Evolutionary conservation across 2,888 invertebrate genomes (phyloP).

Genomic region (Andrena minutula): DNA sequence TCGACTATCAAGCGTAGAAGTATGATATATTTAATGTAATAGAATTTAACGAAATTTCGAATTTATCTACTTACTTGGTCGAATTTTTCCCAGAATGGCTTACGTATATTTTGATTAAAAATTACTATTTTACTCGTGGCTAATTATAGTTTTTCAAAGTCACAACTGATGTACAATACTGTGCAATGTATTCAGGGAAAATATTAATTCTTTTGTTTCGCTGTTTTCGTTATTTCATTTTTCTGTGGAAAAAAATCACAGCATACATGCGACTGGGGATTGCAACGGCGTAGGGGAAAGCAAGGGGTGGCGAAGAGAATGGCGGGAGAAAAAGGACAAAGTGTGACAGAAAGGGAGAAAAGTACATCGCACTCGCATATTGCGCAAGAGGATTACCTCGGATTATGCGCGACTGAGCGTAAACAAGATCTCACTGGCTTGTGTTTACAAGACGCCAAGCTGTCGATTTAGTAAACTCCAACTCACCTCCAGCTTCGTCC

Average conservation of each 20-base stretch:
- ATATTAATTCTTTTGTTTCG: neutral
- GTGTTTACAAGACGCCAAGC: constrained; percentile 83
- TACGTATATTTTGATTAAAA: no score
- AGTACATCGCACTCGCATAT: constrained; percentile 78
- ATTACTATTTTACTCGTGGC: neutral
- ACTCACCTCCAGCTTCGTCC: constrained; percentile 56
- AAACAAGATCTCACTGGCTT: constrained; percentile 83
- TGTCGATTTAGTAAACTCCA: constrained; percentile 79
- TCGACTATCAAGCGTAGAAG: no score
- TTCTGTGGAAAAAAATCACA: constrained; percentile 15
- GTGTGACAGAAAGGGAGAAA: constrained; percentile 56
- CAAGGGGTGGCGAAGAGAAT: constrained; percentile 11
- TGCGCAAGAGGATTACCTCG: constrained; percentile 84
- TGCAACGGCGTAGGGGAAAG: neutral
- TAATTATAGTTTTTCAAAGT: neutral
- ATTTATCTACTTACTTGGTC: no score
- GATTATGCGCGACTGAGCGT: constrained; percentile 84
- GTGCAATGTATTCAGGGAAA: neutral
- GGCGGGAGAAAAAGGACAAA: constrained; percentile 53
- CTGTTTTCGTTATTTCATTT: neutral
- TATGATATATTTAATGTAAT: no score
- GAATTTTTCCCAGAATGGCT: no score
- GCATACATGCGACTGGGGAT: constrained; percentile 14
- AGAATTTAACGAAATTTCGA: no score
- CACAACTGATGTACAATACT: neutral